Evolutionary conservation across 1,140 invertebrate genomes (phyloP), one percentile per base, ranked within the genome.

Genomic region (Formica selysi): DNA sequence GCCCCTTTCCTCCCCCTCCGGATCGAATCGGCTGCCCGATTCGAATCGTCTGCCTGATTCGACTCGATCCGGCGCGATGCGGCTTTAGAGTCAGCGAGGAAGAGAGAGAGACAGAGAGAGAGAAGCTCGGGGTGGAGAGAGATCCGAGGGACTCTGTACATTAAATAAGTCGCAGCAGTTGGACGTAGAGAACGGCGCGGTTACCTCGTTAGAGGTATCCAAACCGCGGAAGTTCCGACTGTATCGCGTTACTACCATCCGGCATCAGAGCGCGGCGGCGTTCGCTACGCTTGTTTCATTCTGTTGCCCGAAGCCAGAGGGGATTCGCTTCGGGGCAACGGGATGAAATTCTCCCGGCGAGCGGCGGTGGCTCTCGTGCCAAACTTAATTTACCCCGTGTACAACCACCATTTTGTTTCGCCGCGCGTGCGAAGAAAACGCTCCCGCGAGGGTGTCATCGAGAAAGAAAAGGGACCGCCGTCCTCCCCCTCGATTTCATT

Each of bases 341-440:
- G 79, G 73, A 73, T 73, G 79, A 73, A 83, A 83, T 83, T 83
- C 68, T 73, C 79, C 54, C 79, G 68, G 68, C 68, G 79, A 51
- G 16, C 41, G 13, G 48, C 48, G 79, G 62, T 64, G 65, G 68
- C 54, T 83, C 54, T 59, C 79, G 36, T 48, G 68, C 54, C 68
- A 83, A 83, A 83, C 79, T 83, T 83, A 83, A 83, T 83, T 83
- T 83, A 73, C 68, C 41, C 68, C 41, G 10, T 7, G 13, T 16
- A 32, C 54, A 83, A n/a, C 79, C 79, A 81, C 67, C 67, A 73
- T 81, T 81, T 81, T 73, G 79, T 61, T 22, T 57, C 54, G 51
- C 41, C 32, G n/a, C 36, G n/a, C 65, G 38, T 11, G 16, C 4
- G 48, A 51, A 51, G 48, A 13, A 51, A 51, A 51, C 48, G 4